Percentiles rank a stretch among this genome's conserved stretches.
These are phyloP conservation scores for Spinus olivaceus DNA, from an alignment of 2,797 vertebrate genomes.

Conservation along the genomic window DNA sequence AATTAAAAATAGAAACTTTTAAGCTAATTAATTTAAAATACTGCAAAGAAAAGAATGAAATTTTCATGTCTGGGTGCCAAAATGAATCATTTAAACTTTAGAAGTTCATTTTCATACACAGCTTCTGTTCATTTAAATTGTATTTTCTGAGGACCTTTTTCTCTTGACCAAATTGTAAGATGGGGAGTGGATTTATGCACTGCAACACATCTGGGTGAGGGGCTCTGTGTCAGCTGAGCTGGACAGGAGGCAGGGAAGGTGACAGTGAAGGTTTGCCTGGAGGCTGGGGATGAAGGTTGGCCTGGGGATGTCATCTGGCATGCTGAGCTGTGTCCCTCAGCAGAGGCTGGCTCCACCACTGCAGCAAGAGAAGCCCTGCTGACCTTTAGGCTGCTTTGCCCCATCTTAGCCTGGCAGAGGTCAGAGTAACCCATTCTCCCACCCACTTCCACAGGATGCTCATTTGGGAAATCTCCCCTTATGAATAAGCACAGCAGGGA, in stretches of 20 bases:
- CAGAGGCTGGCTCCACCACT: neutral
- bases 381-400: neutral
- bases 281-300: neutral
- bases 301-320: neutral
- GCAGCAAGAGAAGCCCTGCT: neutral
- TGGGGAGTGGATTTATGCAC: neutral
- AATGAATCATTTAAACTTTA: neutral
- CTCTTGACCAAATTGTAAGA: neutral
- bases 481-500: fast-evolving
- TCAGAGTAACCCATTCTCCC: neutral
- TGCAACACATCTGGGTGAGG: neutral
- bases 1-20: neutral
- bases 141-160: neutral
- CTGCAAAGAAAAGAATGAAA: neutral
- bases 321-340: neutral
- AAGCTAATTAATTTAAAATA: neutral
- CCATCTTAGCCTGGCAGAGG: neutral
- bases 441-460: fast-evolving
- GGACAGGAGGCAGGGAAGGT: neutral
- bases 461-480: neutral
- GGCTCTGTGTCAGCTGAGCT: neutral
- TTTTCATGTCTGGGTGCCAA: neutral
- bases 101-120: neutral
- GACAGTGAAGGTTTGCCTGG: neutral
- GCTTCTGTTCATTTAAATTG: neutral